Evolutionary conservation across 35 echinoderm and acorn worm genomes (phyloP).

Genomic region (Ptychodera flava): DNA sequence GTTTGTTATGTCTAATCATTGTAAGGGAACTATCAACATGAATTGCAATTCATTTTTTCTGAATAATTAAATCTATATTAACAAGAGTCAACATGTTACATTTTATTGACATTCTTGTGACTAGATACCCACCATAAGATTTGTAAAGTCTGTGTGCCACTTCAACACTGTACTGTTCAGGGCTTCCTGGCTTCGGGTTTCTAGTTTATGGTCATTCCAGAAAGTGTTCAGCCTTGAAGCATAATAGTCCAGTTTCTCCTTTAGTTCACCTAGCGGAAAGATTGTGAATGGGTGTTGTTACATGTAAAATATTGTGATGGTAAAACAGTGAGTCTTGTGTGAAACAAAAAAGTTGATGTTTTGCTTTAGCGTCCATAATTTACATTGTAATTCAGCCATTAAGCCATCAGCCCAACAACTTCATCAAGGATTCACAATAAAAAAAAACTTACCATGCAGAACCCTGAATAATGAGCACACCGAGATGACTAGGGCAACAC

Average conservation of each 20-base stretch:
- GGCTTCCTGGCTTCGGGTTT: constrained; percentile 24
- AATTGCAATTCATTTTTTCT: no score
- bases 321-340: neutral
- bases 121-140: constrained; percentile 51
- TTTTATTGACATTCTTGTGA: no score
- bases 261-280: neutral
- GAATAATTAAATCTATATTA: no score
- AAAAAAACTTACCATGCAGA: constrained; percentile 58
- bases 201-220: neutral
- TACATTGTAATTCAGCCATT: neutral
- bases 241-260: neutral
- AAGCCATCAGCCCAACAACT: no score
- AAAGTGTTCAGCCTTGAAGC: neutral
- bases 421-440: no score
- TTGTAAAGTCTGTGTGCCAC: constrained; percentile 49
- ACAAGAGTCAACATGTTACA: no score
- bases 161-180: constrained; percentile 28
- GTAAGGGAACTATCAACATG: no score
- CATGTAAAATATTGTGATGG: neutral
- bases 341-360: neutral
- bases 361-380: neutral
- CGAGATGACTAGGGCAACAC: constrained; percentile 17
- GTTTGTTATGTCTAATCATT: no score
- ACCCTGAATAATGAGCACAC: constrained; percentile 31
- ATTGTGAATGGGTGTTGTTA: no score